These are phyloP conservation scores for Hirudinaria manillensis DNA, from an alignment of 2,888 invertebrate genomes.

Conservation along the genomic window DNA sequence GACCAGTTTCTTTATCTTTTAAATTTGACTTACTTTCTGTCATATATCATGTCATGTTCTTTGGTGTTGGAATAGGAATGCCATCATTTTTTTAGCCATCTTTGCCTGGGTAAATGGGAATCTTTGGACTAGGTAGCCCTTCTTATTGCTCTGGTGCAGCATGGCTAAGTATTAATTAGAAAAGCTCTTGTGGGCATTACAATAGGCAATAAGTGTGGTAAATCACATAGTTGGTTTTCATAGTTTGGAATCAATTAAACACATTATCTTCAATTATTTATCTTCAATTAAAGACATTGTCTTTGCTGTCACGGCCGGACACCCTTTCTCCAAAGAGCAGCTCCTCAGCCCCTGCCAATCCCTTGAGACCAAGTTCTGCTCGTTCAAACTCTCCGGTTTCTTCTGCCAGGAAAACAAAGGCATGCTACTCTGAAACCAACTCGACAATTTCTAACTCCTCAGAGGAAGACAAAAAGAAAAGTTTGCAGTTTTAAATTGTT, in stretches of 20 bases:
- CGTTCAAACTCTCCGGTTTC: neutral
- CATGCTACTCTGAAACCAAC: constrained; percentile 2
- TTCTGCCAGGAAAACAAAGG: neutral
- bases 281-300: neutral
- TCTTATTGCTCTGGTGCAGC: no score
- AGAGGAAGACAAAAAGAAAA: constrained; percentile 14
- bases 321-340: constrained; percentile 4
- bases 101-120: no score
- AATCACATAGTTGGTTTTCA: no score
- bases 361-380: neutral
- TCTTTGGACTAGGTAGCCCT: no score
- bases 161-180: no score
- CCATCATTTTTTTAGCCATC: neutral
- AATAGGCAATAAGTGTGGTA: no score
- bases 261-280: neutral
- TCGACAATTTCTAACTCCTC: constrained; percentile 16
- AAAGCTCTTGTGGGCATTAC: no score
- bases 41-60: no score
- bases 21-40: no score
- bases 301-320: neutral
- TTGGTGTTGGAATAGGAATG: no score
- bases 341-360: neutral
- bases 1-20: no score
- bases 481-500: constrained; percentile 9
- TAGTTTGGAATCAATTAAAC: no score